Evolutionary conservation across 2,888 invertebrate genomes (phyloP), one percentile per base, ranked within the genome.

Genomic region (Helleia helle): DNA sequence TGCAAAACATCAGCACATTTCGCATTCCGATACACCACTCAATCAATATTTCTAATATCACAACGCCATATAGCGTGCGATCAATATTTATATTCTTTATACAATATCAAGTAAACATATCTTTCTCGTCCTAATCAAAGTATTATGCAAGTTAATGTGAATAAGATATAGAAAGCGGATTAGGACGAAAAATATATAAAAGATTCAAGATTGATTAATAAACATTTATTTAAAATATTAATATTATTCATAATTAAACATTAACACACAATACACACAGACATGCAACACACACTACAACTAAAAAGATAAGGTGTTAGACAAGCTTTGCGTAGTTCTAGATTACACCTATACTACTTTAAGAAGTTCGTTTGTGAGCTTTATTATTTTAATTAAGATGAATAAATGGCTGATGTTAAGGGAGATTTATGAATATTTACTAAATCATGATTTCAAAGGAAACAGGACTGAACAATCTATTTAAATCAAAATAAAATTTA

Each of bases 1-100:
- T 95, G 94, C 89, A 94, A 94, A 91, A 91, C 87, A 90, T 90
- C 88, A 88, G 88, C 88, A 87, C 86, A 87, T 85, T 86, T 87
- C 86, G 87, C 86, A 86, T 86, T 86, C 86, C 83, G 63, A 66
- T 74, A 83, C 83, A 80, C 79, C 83, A 80, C 71, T 76, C 61
- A 68, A 68, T 76, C 61, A 68, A 68, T 70, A 65, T 46, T 47
- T 73, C 65, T 66, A 71, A 74, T 73, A 65, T 62, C 71, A 73
- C 71, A 62, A 63, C 70, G 73, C 69, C 62, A 60, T 66, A 58
- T 65, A 67, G 67, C 69, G 68, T 60, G 69, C 65, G 65, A 62
- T 34, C 30, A 30, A 15, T 15, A n/a, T 30, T 30, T 15, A 30
- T 18, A 18, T 34, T 34, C 7, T 34, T 34, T 34, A 22, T 34